Evolutionary conservation across 2,888 invertebrate genomes (phyloP).

Genomic region (Aquatica leii): DNA sequence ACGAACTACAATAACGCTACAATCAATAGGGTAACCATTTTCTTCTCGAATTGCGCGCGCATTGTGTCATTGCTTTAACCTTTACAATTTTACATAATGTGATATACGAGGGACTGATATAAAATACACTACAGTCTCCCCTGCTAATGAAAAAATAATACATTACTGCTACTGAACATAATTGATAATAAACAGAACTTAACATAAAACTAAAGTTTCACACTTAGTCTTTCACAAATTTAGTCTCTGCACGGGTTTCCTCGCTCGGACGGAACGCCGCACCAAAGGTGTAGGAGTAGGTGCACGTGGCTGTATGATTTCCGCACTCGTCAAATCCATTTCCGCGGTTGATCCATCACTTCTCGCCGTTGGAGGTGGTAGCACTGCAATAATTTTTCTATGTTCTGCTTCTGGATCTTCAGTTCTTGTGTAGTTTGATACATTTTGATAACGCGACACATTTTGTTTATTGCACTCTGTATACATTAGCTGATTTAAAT

Average conservation of each 20-base stretch:
- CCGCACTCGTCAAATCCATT: not conserved
- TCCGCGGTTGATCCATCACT: not conserved
- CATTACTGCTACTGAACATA: too few relatives aligned
- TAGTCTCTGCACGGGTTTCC: not conserved
- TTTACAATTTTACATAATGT: too few relatives aligned
- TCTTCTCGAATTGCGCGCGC: too few relatives aligned
- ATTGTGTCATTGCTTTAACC: too few relatives aligned
- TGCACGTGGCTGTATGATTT: not conserved
- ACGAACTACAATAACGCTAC: too few relatives aligned
- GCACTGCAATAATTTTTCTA: not conserved
- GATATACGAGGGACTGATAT: too few relatives aligned
- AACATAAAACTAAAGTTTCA: too few relatives aligned
- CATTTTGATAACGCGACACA: not conserved
- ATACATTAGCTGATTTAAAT: constrained; percentile 2
- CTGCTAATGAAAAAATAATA: too few relatives aligned
- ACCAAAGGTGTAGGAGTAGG: not conserved
- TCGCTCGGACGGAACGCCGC: not conserved
- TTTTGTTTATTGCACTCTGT: not conserved
- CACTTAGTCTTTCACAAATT: constrained; percentile 4
- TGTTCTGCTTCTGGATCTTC: not conserved
- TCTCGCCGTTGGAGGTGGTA: not conserved
- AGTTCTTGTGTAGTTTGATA: not conserved
- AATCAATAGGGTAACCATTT: too few relatives aligned
- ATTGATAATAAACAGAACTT: constrained; percentile 63
- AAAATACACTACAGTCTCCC: too few relatives aligned